These are phyloP conservation scores for Coenonympha glycerion DNA, from an alignment of 2,888 invertebrate genomes.

Conservation along the genomic window DNA sequence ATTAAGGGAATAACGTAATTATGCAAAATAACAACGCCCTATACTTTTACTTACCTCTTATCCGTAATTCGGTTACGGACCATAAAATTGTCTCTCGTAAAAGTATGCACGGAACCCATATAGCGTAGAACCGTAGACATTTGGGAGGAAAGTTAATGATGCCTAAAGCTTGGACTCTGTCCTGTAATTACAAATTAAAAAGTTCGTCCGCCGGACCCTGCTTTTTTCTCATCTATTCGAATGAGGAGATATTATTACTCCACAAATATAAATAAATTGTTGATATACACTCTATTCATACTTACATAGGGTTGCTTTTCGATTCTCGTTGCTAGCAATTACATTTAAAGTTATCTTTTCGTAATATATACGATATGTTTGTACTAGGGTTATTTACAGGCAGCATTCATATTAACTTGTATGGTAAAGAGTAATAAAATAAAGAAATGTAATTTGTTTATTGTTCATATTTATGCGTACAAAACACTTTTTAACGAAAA, in stretches of 20 bases:
- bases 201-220: slow-evolving; percentile 65
- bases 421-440: slow-evolving; percentile 29
- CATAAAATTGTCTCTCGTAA: slow-evolving; percentile 56
- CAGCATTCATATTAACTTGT: slow-evolving; percentile 62
- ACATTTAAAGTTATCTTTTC: slow-evolving; percentile 66
- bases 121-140: slow-evolving; percentile 60
- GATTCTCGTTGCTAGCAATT: slow-evolving; percentile 43
- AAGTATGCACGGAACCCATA: slow-evolving; percentile 47
- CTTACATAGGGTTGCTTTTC: slow-evolving; percentile 38
- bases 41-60: slow-evolving; percentile 26
- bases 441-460: background rate
- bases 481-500: too few species aligned
- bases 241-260: slow-evolving; percentile 69
- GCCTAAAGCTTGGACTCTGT: slow-evolving; percentile 71
- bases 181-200: slow-evolving; percentile 76
- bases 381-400: slow-evolving; percentile 47
- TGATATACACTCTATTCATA: slow-evolving; percentile 30
- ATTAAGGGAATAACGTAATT: slow-evolving; percentile 15
- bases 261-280: slow-evolving; percentile 42
- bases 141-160: slow-evolving; percentile 73
- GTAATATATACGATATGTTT: slow-evolving; percentile 61
- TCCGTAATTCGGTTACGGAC: slow-evolving; percentile 55
- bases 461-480: background rate
- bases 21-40: slow-evolving; percentile 18
- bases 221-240: slow-evolving; percentile 73